Percentiles rank a stretch among this genome's conserved stretches.
These are phyloP conservation scores for Bubo scandiacus DNA, from an alignment of 2,113 vertebrate genomes.

Conservation along the genomic window DNA sequence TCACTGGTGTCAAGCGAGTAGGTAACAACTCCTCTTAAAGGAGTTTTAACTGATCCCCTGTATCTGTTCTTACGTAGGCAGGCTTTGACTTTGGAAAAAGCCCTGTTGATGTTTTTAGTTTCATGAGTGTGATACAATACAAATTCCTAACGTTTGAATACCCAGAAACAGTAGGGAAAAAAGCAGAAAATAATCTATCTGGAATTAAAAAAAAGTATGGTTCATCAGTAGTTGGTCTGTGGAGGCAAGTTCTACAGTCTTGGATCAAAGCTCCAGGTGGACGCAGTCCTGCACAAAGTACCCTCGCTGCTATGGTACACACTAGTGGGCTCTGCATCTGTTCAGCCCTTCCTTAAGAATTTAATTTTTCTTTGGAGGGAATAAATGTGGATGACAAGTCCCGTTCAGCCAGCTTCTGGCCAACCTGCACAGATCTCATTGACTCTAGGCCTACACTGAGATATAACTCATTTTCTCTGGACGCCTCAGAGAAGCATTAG, in stretches of 20 bases:
- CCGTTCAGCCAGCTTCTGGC: background rate
- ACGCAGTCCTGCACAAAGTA: background rate
- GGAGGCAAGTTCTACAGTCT: background rate
- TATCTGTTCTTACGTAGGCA: rapidly evolving
- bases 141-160: background rate
- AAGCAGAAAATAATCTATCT: background rate
- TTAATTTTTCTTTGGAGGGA: background rate
- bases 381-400: background rate
- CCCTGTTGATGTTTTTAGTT: background rate
- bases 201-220: background rate
- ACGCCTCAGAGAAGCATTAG: background rate
- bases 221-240: background rate
- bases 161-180: background rate
- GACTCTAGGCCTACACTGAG: background rate
- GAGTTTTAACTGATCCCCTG: background rate
- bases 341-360: background rate
- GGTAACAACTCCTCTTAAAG: background rate
- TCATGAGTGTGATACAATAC: background rate
- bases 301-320: background rate
- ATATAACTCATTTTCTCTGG: background rate
- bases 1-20: background rate
- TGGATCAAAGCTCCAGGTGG: background rate
- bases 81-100: background rate
- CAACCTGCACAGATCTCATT: background rate
- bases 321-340: background rate